Percentiles rank a stretch among this genome's conserved stretches.
These are phyloP conservation scores for Zaprionus inermis DNA, from an alignment of 1,140 invertebrate species.

Conservation along the genomic window DNA sequence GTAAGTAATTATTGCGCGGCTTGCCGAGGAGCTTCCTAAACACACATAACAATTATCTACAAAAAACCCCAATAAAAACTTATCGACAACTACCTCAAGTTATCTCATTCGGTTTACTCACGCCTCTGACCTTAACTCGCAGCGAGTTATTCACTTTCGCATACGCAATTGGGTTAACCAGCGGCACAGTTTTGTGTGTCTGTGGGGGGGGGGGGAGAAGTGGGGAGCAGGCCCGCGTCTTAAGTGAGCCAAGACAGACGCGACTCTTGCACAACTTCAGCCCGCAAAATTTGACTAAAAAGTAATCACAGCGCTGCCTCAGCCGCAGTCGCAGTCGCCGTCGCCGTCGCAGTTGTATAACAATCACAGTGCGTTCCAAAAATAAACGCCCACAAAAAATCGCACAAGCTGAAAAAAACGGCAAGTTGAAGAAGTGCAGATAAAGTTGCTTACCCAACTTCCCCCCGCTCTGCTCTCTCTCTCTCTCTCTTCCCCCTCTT, in stretches of 20 bases:
- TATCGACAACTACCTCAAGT: not conserved
- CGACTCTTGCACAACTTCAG: conserved; percentile 49
- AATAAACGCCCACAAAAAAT: conserved; percentile 65
- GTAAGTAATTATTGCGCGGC: not conserved
- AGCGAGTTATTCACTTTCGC: conserved; percentile 42
- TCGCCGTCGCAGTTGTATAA: conserved; percentile 63
- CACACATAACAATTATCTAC: not conserved
- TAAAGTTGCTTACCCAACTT: conserved; percentile 31
- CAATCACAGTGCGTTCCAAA: conserved; percentile 63
- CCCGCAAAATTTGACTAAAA: conserved; percentile 58
- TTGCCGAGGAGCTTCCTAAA: not conserved
- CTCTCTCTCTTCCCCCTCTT: not conserved
- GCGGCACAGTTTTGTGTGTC: conserved; percentile 49
- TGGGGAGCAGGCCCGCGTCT: not conserved
- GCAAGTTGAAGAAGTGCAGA: conserved; percentile 66
- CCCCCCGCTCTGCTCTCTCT: too few species aligned
- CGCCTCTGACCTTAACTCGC: conserved; percentile 42
- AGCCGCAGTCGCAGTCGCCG: conserved; percentile 4
- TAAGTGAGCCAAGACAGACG: not conserved
- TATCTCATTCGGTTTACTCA: not conserved
- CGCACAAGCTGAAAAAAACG: conserved; percentile 13
- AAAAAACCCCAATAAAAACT: not conserved
- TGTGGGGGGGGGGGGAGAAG: not conserved
- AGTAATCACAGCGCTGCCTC: conserved; percentile 57
- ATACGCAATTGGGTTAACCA: conserved; percentile 38